Percentiles rank a stretch among this genome's conserved stretches.
Evolutionary conservation across 1,140 invertebrate species (phyloP).

Genomic region (Latrodectus geometricus): DNA sequence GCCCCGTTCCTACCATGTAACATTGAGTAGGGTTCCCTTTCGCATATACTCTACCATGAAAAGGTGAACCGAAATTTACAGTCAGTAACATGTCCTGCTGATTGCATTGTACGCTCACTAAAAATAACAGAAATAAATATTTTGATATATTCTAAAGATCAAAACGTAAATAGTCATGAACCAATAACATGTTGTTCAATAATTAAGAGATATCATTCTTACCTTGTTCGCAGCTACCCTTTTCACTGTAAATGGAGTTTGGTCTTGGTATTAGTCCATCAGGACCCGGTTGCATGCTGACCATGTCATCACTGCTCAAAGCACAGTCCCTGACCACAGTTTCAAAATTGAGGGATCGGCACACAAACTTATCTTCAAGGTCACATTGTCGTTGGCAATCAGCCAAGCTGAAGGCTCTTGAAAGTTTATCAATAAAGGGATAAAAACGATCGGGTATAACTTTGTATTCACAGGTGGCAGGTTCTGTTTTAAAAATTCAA

Average conservation of each 20-base stretch:
- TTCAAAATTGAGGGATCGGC: slow-evolving; percentile 68
- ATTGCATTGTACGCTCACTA: slow-evolving; percentile 73
- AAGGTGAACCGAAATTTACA: slow-evolving; percentile 71
- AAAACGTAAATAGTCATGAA: neutral
- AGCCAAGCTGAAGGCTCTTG: slow-evolving; percentile 63
- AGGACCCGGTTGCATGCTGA: slow-evolving; percentile 64
- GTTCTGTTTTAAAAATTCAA: slow-evolving; percentile 65
- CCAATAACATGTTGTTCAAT: neutral
- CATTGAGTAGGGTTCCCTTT: slow-evolving; percentile 72
- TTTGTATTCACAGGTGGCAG: slow-evolving; percentile 71
- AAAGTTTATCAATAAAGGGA: slow-evolving; percentile 69
- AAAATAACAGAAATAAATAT: neutral
- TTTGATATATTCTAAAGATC: neutral
- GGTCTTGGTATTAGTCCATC: slow-evolving; percentile 55
- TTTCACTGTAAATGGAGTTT: slow-evolving; percentile 71
- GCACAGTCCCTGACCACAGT: slow-evolving; percentile 69
- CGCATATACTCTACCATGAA: slow-evolving; percentile 72
- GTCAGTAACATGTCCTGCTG: slow-evolving; percentile 73
- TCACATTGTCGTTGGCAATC: slow-evolving; percentile 71
- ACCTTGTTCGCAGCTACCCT: slow-evolving; percentile 72
- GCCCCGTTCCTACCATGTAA: slow-evolving; percentile 72
- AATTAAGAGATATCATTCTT: slow-evolving; percentile 28
- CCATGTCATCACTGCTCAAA: slow-evolving; percentile 71
- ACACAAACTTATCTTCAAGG: slow-evolving; percentile 70
- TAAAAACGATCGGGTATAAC: slow-evolving; percentile 69